phyloP scores from a whole-genome alignment of 1,140 invertebrate species.

The Ips nitidus region DNA sequence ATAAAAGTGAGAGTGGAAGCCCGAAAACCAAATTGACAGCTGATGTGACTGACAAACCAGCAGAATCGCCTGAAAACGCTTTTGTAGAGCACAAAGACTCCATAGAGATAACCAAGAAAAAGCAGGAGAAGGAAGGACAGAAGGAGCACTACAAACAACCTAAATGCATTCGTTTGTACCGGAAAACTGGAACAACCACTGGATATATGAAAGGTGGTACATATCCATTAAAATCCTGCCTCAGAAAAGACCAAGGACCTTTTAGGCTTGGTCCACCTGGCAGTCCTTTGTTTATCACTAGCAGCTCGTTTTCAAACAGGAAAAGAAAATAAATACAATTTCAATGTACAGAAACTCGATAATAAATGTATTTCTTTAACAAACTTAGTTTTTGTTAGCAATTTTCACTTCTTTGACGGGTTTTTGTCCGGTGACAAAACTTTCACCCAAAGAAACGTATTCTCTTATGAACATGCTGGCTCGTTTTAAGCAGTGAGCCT shows the following conservation, averaged over 20 bases:
- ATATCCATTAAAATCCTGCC: constrained; percentile 43
- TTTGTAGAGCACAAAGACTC: constrained; percentile 23
- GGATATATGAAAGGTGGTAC: constrained; percentile 43
- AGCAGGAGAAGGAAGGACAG: constrained; percentile 37
- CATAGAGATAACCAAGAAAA: constrained; percentile 24
- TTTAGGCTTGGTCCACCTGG: constrained; percentile 39
- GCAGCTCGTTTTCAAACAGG: constrained; percentile 32
- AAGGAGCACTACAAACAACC: constrained; percentile 43
- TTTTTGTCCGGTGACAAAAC: constrained; percentile 38
- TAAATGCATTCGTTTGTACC: constrained; percentile 43
- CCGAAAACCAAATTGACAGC: neutral
- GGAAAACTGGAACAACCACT: constrained; percentile 26
- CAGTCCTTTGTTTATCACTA: constrained; percentile 42
- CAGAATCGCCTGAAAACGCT: neutral
- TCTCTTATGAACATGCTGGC: constrained; percentile 17
- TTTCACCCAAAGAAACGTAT: constrained; percentile 29
- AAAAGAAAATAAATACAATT: constrained; percentile 18
- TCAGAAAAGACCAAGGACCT: constrained; percentile 40
- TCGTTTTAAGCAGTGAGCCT: constrained; percentile 31
- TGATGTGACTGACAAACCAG: neutral
- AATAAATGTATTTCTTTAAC: neutral
- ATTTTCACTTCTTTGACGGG: neutral
- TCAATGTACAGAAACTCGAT: neutral
- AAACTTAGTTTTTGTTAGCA: constrained; percentile 9
- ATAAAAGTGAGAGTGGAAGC: neutral